Percentiles rank a stretch among this genome's conserved stretches.
Evolutionary conservation across 1,140 invertebrate genomes (phyloP).

Genomic region (Metopolophium dirhodum): DNA sequence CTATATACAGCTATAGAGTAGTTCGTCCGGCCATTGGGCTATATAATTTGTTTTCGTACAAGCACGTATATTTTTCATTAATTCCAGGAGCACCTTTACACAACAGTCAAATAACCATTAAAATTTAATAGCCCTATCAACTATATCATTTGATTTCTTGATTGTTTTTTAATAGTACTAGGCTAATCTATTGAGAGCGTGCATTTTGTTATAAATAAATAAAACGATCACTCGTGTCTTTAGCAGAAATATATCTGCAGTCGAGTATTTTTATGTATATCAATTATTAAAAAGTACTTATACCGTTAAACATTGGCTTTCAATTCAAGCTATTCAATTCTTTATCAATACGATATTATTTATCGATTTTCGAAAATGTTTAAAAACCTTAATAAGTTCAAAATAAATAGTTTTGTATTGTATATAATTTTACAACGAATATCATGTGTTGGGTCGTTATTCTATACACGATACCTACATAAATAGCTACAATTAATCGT

Average conservation of each 20-base stretch:
- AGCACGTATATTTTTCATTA: slow-evolving; percentile 30
- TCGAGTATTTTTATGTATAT: neutral
- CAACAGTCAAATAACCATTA: slow-evolving; percentile 45
- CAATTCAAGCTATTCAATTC: neutral
- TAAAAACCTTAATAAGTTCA: neutral
- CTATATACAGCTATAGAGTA: neutral
- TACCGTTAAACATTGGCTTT: neutral
- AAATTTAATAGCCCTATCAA: slow-evolving; percentile 39
- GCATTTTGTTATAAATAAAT: slow-evolving; percentile 20
- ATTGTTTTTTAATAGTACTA: slow-evolving; percentile 48
- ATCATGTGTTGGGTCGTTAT: neutral
- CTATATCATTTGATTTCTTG: slow-evolving; percentile 41
- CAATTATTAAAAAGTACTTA: neutral
- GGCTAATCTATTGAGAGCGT: neutral
- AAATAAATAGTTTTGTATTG: neutral
- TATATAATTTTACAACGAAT: slow-evolving; percentile 14
- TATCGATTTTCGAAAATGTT: too few species aligned
- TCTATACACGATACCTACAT: neutral
- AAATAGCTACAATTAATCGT: slow-evolving; percentile 43
- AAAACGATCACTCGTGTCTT: neutral
- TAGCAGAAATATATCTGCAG: neutral
- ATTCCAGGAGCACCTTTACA: slow-evolving; percentile 45
- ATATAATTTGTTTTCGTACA: slow-evolving; percentile 40
- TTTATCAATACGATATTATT: neutral
- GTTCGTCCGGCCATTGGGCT: neutral